Conservation (phyloP, 2,113 vertebrate species). For the Laterallus jamaicensis region DNA sequence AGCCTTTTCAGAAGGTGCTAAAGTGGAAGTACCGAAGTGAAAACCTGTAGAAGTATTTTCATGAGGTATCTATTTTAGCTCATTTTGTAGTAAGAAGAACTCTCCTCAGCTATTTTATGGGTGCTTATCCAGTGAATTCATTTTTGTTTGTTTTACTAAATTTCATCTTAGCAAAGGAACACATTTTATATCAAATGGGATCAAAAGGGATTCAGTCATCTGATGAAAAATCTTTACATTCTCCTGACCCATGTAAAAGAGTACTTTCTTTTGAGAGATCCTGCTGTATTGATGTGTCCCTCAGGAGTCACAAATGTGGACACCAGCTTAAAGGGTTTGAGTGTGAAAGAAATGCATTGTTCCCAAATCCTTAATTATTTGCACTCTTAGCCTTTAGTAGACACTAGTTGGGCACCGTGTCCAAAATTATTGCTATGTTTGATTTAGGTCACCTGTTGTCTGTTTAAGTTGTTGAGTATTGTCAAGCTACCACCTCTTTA, state of each 20-base stretch:
- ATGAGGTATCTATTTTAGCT: constrained; percentile 19
- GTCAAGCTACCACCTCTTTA: not conserved
- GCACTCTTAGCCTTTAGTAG: not conserved
- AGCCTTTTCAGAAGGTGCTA: not conserved
- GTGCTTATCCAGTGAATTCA: not conserved
- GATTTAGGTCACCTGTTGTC: not conserved
- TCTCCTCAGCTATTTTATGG: not conserved
- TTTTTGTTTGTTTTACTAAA: not conserved
- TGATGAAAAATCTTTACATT: not conserved
- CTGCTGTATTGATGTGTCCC: not conserved
- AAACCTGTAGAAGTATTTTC: constrained; percentile 23
- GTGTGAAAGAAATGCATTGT: not conserved
- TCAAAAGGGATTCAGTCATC: not conserved
- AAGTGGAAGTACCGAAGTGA: constrained; percentile 14
- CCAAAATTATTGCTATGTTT: not conserved
- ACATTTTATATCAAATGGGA: not conserved
- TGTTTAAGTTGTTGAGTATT: not conserved
- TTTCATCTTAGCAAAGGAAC: not conserved
- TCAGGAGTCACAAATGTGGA: not conserved
- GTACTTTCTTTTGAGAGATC: not conserved
- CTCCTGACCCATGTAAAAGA: not conserved
- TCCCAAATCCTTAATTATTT: not conserved
- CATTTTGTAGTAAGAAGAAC: not conserved
- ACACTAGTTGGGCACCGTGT: not conserved
- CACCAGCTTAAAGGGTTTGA: not conserved